Base-by-base conservation (phyloP, 2,888 invertebrate genomes). In the Xanthostigma xanthostigma region DNA sequence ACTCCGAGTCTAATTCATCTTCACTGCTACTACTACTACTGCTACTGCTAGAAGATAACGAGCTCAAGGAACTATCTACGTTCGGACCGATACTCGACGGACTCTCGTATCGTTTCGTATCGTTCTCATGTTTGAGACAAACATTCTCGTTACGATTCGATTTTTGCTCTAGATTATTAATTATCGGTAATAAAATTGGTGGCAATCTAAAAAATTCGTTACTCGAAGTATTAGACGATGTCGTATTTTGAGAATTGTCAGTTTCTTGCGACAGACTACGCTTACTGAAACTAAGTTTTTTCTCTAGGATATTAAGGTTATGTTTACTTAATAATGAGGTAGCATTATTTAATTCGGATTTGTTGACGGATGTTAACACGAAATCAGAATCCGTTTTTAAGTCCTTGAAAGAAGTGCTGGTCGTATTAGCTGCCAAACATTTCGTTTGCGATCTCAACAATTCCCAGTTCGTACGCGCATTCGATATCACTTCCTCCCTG, bases 381-480 rank as follows among this genome's bases (percentile, higher is more conserved):
- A 68, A 62, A 56, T 68, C 68, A 10, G 61, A 59, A 51, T 67
- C 67, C 5, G 64, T 64, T 54, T 64, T 64, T 12, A 67, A 53
- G 52, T 63, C 60, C 49, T 58, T 60, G 17, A 43, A 48, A 5
- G 59, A 58, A 53, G 61, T 62, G 36, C 60, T 59, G 8, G 64
- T 49, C 9, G 58, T 53, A 45, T 56, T 63, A 45, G 64, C 61
- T 8, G 64, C 58, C 39, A 78, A 70, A 54, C 74, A 76, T 64
- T 75, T 79, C 36, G 76, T 79, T 67, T 79, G 81, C 4, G 84
- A 79, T 51, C 86, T 72, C 11, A 87, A 66, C 44, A 87, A 65
- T 63, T 89, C 87, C 88, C 88, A 89, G 61, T 87, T 89, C n/a
- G 85, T 86, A 53, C 86, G 75, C 2, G 88, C 88, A 60, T 88